Evolutionary conservation across 1,140 invertebrate species (phyloP).

Genomic region (Scaptomyza hsui): DNA sequence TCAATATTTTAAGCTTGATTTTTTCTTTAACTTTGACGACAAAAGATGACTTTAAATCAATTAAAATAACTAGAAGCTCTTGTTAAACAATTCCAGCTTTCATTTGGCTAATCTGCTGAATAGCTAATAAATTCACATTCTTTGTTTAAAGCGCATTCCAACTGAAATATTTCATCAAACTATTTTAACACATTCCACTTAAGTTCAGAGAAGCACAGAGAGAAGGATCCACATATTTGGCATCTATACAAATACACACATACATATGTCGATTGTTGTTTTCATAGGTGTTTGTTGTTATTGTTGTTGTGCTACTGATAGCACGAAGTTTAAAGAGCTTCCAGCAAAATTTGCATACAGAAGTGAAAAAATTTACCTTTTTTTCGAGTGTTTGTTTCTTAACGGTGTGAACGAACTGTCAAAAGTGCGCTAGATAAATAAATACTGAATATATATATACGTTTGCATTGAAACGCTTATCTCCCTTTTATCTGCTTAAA

Average conservation of each 20-base stretch:
- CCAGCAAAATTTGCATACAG: slow-evolving; percentile 18
- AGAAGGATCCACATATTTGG: slow-evolving; percentile 12
- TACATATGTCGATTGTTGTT: slow-evolving; percentile 47
- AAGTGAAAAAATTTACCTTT: slow-evolving; percentile 30
- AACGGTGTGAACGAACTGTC: slow-evolving; percentile 77
- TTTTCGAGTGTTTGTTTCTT: slow-evolving; percentile 35
- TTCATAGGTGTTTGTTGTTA: slow-evolving; percentile 66
- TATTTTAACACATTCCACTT: not conserved
- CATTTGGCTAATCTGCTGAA: not conserved
- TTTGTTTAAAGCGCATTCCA: slow-evolving; percentile 15
- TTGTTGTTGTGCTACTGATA: slow-evolving; percentile 67
- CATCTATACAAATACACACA: slow-evolving; percentile 5
- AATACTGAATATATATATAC: slow-evolving; percentile 41
- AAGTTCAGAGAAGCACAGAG: not conserved
- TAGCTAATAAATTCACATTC: slow-evolving; percentile 18
- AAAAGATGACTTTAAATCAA: too few relatives aligned
- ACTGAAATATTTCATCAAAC: not conserved
- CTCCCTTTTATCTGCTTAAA: slow-evolving; percentile 31
- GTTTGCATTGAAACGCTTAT: slow-evolving; percentile 25
- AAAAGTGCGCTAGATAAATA: slow-evolving; percentile 72
- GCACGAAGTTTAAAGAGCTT: slow-evolving; percentile 11
- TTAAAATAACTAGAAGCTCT: too few relatives aligned
- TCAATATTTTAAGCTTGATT: slow-evolving; percentile 68
- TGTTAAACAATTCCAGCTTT: not conserved
- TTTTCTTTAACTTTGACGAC: slow-evolving; percentile 12